Conservation (phyloP, 2,888 invertebrate species). For the Julus scandinavius region DNA sequence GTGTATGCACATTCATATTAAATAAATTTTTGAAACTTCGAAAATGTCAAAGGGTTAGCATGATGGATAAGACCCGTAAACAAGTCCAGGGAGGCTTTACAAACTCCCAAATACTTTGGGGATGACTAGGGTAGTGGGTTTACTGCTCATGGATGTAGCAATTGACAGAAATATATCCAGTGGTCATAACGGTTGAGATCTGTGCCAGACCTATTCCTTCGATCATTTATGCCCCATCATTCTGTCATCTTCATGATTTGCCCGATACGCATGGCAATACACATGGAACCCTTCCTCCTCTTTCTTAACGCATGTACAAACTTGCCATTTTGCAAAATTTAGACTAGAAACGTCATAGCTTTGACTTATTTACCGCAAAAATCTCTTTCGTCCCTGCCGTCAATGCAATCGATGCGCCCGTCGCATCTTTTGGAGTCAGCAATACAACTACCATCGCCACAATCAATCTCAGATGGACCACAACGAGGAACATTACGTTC, state of each 20-base stretch:
- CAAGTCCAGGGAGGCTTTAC: too few species aligned
- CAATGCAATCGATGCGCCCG: slow-evolving; percentile 61
- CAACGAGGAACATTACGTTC: slow-evolving; percentile 67
- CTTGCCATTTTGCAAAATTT: neutral
- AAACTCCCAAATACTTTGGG: too few species aligned
- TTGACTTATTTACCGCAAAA: slow-evolving; percentile 17
- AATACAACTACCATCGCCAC: slow-evolving; percentile 74
- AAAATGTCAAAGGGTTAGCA: too few species aligned
- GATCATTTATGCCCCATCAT: neutral
- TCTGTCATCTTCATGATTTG: neutral
- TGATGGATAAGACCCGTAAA: too few species aligned
- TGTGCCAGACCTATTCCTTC: neutral
- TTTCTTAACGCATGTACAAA: too few species aligned
- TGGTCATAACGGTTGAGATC: neutral
- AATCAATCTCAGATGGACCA: slow-evolving; percentile 71
- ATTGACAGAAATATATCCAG: neutral
- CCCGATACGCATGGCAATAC: neutral
- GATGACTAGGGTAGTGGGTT: neutral
- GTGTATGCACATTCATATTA: too few species aligned
- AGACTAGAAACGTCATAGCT: neutral
- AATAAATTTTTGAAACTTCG: too few species aligned
- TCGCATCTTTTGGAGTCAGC: slow-evolving; percentile 62
- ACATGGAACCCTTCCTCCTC: too few species aligned
- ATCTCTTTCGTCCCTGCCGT: slow-evolving; percentile 61
- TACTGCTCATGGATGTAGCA: neutral